Evolutionary conservation across 2,888 invertebrate species (phyloP).

Genomic region (Lasioglossum villosulum): DNA sequence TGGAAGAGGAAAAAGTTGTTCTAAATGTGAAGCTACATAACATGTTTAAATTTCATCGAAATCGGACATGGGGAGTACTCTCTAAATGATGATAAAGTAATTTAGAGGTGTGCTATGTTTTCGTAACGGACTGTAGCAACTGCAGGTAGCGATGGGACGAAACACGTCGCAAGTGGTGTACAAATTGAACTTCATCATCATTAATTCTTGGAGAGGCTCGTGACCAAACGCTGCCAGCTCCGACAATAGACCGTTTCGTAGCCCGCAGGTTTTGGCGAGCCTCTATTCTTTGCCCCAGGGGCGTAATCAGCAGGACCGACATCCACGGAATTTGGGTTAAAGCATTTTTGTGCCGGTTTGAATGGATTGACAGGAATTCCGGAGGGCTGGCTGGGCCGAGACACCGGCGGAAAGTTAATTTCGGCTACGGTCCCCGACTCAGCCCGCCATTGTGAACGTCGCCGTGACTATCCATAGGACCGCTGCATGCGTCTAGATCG

Average conservation of each 20-base stretch:
- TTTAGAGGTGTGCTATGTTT: too few species aligned
- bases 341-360: constrained; percentile 50
- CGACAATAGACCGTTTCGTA: constrained; percentile 69
- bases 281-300: constrained; percentile 60
- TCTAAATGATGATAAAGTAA: too few species aligned
- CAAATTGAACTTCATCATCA: background rate
- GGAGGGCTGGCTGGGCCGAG: background rate
- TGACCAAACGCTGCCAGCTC: constrained; percentile 5
- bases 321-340: constrained; percentile 72
- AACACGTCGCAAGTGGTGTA: background rate
- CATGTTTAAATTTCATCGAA: too few species aligned
- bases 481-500: too few species aligned
- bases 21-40: too few species aligned
- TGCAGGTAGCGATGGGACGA: background rate
- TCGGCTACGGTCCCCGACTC: constrained; percentile 21
- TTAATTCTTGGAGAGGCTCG: constrained; percentile 16
- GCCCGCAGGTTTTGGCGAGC: constrained; percentile 51
- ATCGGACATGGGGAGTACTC: too few species aligned
- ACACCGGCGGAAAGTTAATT: constrained; percentile 37
- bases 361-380: constrained; percentile 30
- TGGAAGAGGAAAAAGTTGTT: too few species aligned
- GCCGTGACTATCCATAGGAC: constrained; percentile 14
- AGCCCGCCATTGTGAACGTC: constrained; percentile 24
- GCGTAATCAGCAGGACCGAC: constrained; percentile 66
- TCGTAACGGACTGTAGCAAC: background rate